Evolutionary conservation across 2,113 vertebrate species (phyloP), one percentile per base, ranked within the genome.

Genomic region (Morone saxatilis): DNA sequence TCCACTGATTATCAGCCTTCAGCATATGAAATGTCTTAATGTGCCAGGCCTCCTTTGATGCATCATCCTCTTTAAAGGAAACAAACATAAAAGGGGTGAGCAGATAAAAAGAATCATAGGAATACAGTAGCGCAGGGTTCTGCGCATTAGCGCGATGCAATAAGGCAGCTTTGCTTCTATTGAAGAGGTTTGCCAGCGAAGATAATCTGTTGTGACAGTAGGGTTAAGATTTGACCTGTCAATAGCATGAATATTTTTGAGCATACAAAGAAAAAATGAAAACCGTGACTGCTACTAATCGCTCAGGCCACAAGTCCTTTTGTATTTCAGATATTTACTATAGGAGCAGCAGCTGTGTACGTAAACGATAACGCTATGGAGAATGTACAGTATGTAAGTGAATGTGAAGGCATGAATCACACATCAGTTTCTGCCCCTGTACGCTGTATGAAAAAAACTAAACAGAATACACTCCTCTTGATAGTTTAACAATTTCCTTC

Each of bases 141-240:
- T 59, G 40, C 71, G 66, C 65, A 68, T 82, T 43, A 73, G 50
- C 9, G 19, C 36, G 10, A 72, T 60, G 70, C 76, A 83, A 61
- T 47, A n/a, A 85, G 60, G 62, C 78, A 68, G 79, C 78, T 84
- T 86, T 89, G 65, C 77, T 87, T 84, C 80, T 67, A 80, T 66
- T 90, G 56, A 88, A 68, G 80, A 75, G 65, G 57, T 79, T 81
- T 87, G 78, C 81, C 83, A 81, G 81, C 5, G 60, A 78, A 75
- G 66, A 92, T 59, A 92, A 93, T 90, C 75, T 72, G 68, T 78
- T 89, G 76, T 90, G 91, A 93, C 92, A 91, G 88, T 48, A 8
- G 11, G 53, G 77, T 81, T 89, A 84, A 76, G 81, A 86, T 88
- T 78, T 79, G 79, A 90, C 81, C 86, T 50, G 19, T 82, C 81